Conservation (phyloP, 2,888 invertebrate genomes). For the Clitarchus hookeri region DNA sequence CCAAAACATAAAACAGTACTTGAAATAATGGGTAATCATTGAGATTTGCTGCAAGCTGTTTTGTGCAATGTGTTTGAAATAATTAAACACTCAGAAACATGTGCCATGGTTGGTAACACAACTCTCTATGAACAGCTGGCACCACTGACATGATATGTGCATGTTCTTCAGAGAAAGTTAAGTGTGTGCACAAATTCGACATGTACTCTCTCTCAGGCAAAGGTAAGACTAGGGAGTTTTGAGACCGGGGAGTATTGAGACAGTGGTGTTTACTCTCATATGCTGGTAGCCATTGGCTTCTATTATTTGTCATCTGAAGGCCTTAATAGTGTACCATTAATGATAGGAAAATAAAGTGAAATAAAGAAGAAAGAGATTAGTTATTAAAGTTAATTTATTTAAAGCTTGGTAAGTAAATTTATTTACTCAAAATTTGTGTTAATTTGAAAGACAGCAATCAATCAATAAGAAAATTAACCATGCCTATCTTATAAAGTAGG, state of each 20-base stretch:
- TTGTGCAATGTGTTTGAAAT: no score
- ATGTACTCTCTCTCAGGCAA: no score
- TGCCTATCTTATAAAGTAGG: background rate
- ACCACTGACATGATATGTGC: no score
- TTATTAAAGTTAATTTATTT: background rate
- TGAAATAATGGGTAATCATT: no score
- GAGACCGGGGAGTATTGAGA: background rate
- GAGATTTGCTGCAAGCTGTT: no score
- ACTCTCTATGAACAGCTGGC: no score
- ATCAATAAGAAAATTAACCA: background rate
- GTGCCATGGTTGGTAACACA: no score
- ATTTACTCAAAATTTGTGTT: background rate
- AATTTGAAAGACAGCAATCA: background rate
- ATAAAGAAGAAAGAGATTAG: background rate
- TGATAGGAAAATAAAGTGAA: background rate
- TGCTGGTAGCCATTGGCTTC: background rate
- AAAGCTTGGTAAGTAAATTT: background rate
- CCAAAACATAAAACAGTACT: no score
- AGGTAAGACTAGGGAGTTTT: background rate
- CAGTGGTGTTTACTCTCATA: background rate
- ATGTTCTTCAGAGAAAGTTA: no score
- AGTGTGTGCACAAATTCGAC: no score
- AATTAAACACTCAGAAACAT: no score
- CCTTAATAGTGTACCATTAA: background rate
- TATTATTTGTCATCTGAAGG: background rate